Evolutionary conservation across 2,888 invertebrate species (phyloP), one percentile per base, ranked within the genome.

Genomic region (Smittia sp.): DNA sequence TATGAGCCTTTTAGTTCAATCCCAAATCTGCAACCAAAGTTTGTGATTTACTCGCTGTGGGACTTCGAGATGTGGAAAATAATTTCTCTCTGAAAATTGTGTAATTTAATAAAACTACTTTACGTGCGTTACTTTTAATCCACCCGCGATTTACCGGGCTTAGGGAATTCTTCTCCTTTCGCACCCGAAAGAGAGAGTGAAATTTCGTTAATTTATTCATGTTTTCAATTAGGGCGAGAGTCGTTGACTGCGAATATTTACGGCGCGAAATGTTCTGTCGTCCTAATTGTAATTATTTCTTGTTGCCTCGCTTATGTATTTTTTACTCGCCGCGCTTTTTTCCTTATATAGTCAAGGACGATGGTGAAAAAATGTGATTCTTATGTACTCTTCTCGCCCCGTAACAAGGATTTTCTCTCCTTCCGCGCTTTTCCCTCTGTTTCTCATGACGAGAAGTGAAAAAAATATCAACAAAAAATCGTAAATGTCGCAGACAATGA

Each of bases 21-120:
- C 9, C 3, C 32, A 76, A 76, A 77, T 77, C 77, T 77, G 74
- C 70, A 66, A 74, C 72, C 4, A 6, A 32, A 32, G 9, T 32
- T 32, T 32, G 3, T 32, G 32, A 32, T 6, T 32, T 9, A 3
- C 32, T 32, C 32, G 32, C n/a, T n/a, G n/a, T n/a, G n/a, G 9
- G 32, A 32, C n/a, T n/a, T n/a, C n/a, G n/a, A 32, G 32, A 32
- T 6, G 9, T 6, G 32, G 9, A 32, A 32, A 32, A 32, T 32
- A 3, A 32, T 32, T 32, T 32, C 9, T 32, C 32, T n/a, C n/a
- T n/a, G n/a, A n/a, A n/a, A n/a, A n/a, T n/a, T n/a, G n/a, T n/a
- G 32, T 32, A 32, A 32, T 32, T 32, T 32, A 32, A 32, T 32
- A 32, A 32, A 32, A 32, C 32, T 32, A 32, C 32, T 32, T 32